phyloP scores from a whole-genome alignment of 2,113 vertebrate species.

The Tautogolabrus adspersus region DNA sequence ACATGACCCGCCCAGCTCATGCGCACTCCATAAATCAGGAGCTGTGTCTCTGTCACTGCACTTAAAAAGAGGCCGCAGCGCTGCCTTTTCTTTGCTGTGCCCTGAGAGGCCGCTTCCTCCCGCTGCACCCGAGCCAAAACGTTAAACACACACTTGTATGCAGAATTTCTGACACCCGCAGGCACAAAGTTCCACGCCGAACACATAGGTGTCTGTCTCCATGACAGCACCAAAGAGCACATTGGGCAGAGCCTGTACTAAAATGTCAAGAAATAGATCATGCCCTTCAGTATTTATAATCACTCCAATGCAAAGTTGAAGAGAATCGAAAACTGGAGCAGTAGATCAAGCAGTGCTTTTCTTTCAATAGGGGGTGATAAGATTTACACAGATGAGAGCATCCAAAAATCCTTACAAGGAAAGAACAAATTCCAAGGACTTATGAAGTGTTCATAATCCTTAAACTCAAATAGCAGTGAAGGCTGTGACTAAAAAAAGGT shows the following conservation, averaged over 20 bases:
- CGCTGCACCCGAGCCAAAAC: conserved; percentile 58
- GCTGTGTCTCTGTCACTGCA: conserved; percentile 36
- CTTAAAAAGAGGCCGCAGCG: conserved; percentile 54
- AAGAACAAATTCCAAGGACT: conserved; percentile 34
- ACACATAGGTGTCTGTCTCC: conserved; percentile 75
- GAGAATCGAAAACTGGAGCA: conserved; percentile 4
- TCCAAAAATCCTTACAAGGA: neutral
- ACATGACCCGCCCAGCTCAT: conserved; percentile 62
- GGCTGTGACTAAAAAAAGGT: conserved; percentile 30
- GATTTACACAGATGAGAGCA: neutral
- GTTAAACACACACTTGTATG: conserved; percentile 70
- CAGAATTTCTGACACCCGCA: conserved; percentile 65
- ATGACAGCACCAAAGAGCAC: conserved; percentile 60
- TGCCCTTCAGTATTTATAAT: conserved; percentile 55
- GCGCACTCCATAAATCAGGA: conserved; percentile 75
- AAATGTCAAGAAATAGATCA: conserved; percentile 38
- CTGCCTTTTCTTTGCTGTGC: conserved; percentile 49
- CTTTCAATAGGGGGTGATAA: neutral
- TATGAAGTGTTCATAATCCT: conserved; percentile 49
- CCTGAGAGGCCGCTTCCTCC: conserved; percentile 65
- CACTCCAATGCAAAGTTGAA: conserved; percentile 29
- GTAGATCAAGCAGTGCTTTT: neutral
- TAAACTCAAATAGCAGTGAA: conserved; percentile 8
- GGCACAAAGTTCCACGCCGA: conserved; percentile 54
- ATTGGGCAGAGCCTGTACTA: conserved; percentile 42